Evolutionary conservation across 2,888 invertebrate species (phyloP).

Genomic region (Pardosa pseudoannulata): DNA sequence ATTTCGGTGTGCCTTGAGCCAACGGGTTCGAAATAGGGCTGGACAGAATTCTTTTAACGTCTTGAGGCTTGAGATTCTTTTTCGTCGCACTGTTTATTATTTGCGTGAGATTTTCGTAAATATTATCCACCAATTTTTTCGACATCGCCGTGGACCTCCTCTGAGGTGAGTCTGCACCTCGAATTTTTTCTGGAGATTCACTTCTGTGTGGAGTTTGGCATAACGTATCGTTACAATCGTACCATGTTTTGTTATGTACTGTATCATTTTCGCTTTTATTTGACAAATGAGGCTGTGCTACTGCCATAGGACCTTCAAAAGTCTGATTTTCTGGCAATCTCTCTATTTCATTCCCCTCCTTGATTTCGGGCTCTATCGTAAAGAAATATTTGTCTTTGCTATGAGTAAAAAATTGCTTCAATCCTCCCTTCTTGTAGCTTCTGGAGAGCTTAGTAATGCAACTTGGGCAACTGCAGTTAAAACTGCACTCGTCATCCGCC

Average conservation of each 20-base stretch:
- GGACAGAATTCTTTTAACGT: conserved; percentile 40
- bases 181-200: not conserved
- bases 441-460: conserved; percentile 28
- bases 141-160: not conserved
- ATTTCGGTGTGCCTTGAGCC: not conserved
- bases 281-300: not conserved
- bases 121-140: conserved; percentile 20
- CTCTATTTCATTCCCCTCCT: conserved; percentile 6
- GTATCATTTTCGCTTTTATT: not conserved
- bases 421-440: not conserved
- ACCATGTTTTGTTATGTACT: conserved; percentile 38
- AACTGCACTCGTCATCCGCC: conserved; percentile 69
- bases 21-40: conserved; percentile 36
- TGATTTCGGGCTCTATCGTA: not conserved
- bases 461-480: conserved; percentile 62
- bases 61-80: conserved; percentile 38
- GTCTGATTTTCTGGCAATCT: conserved; percentile 1
- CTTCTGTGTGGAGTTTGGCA: conserved; percentile 36
- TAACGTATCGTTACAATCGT: conserved; percentile 57
- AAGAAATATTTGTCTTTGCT: conserved; percentile 47
- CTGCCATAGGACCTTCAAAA: not conserved
- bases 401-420: not conserved
- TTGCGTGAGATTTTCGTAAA: conserved; percentile 59
- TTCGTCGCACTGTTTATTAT: conserved; percentile 60
- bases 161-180: not conserved